phyloP scores from a whole-genome alignment of 2,797 vertebrate genomes.

The Falco peregrinus region DNA sequence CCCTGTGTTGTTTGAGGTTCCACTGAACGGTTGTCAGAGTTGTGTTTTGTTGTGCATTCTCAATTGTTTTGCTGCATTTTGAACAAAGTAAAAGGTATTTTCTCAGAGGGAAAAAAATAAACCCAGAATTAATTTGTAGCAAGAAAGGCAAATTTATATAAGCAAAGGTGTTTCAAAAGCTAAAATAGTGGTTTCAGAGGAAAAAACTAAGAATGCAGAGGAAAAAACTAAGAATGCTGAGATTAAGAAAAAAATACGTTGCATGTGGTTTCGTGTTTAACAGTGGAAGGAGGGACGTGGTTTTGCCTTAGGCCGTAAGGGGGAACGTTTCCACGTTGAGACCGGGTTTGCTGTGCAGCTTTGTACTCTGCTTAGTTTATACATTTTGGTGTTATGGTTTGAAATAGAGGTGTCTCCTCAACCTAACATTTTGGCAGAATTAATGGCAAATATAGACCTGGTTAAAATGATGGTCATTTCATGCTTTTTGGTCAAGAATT shows the following conservation, averaged over 20 bases:
- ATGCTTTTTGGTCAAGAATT: not conserved
- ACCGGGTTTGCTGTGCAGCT: not conserved
- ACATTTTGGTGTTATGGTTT: not conserved
- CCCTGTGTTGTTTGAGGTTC: not conserved
- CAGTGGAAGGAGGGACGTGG: not conserved
- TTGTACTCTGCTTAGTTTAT: not conserved
- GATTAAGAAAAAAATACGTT: not conserved
- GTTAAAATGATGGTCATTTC: not conserved
- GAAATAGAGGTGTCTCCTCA: not conserved
- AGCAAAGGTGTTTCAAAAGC: not conserved
- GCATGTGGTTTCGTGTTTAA: not conserved
- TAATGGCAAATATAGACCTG: not conserved
- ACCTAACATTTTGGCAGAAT: not conserved
- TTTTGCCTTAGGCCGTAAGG: not conserved
- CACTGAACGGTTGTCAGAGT: not conserved
- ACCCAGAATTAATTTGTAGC: not conserved
- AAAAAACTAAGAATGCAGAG: not conserved
- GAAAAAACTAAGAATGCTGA: not conserved
- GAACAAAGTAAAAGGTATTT: not conserved
- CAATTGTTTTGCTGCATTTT: not conserved
- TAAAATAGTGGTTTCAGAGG: not conserved
- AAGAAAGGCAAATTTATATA: not conserved
- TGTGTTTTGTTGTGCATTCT: not conserved
- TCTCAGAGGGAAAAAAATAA: not conserved
- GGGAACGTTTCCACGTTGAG: not conserved